Evolutionary conservation across 2,888 invertebrate genomes (phyloP), one percentile per base, ranked within the genome.

Genomic region (Dynastes tityus): DNA sequence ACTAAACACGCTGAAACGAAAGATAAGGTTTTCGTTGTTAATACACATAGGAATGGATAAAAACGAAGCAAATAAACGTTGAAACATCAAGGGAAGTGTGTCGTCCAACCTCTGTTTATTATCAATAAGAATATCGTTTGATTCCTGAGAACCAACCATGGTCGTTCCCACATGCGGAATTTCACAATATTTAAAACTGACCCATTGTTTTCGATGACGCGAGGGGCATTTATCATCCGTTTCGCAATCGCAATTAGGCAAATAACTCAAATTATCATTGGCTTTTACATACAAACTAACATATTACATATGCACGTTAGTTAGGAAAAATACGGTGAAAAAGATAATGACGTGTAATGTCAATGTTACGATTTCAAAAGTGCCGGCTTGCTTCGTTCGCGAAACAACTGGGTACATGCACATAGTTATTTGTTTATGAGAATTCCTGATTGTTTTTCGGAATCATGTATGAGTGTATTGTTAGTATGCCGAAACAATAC

Each of bases 121-220:
- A 74, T 74, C 73, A 74, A 61, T 74, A 74, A 45, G 11, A 45
- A 61, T 74, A 74, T 74, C 73, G 73, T 61, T 61, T 45, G 73
- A 74, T 61, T 63, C 78, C 58, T 73, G 78, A 40, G 78, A 78
- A 78, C 64, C 11, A 73, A 64, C 55, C 78, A 73, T 27, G 78
- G 78, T 71, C 78, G 71, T 78, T 78, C 78, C 64, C 78, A 78
- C 53, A 40, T 27, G 55, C 5, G 49, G 55, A 32, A 64, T 78
- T 78, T 64, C 78, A 32, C 61, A 78, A 78, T 63, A 77, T 40
- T 53, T 77, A 53, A 58, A 78, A 61, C 73, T 49, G 73, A 74
- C 61, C 73, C 61, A 74, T 74, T 74, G 73, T 74, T 74, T 45
- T 63, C 27, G 73, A 74, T 61, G 73, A 74, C 61, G 22, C 16